Evolutionary conservation across 2,113 vertebrate genomes (phyloP), one percentile per base, ranked within the genome.

Genomic region (Apteryx owenii): DNA sequence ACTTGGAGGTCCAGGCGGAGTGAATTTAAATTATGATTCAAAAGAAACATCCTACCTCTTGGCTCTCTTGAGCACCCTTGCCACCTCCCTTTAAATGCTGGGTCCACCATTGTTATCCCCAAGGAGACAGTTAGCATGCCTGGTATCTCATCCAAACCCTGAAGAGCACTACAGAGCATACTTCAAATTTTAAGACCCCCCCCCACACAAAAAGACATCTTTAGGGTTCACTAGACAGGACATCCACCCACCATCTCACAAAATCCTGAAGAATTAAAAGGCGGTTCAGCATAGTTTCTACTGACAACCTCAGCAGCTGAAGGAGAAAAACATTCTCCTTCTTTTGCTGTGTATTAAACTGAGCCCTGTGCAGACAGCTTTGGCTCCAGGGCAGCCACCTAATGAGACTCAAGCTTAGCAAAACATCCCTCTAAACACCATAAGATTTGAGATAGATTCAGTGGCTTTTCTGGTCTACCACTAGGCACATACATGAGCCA

Each of bases 361-460:
- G 73, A 96, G 83, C 73, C 58, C 53, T 2, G 3, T 93, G 78
- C 90, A 95, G 87, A 72, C 4, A 48, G 33, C 48, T 17, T 87
- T 95, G 94, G 83, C 78, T 97, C 56, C 65, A 69, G 84, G 48
- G 90, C 95, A 96, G 86, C 15, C 95, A 95, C 66, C 94, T 95
- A 96, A 97, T 88, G 85, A 94, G 62, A 96, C 75, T 81, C 93
- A 97, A 90, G 78, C 85, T 66, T 26, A 91, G 66, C 1, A 73
- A 81, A 94, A 93, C 62, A 75, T 93, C 81, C 75, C 53, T 69
- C 88, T 62, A 76, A 91, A 95, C 65, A 95, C 75, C 81, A 31
- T 23, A 83, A 1, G 23, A 81, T 81, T 87, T 87, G 66, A 51
- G 90, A 79, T 4, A 48, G 77, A 84, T 71, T 79, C 77, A 85